A percentile compares a stretch with the other conserved stretches of the same genome.
These are phyloP conservation scores for Furnarius figulus DNA, from an alignment of 2,113 vertebrate species.

Conservation along the genomic window DNA sequence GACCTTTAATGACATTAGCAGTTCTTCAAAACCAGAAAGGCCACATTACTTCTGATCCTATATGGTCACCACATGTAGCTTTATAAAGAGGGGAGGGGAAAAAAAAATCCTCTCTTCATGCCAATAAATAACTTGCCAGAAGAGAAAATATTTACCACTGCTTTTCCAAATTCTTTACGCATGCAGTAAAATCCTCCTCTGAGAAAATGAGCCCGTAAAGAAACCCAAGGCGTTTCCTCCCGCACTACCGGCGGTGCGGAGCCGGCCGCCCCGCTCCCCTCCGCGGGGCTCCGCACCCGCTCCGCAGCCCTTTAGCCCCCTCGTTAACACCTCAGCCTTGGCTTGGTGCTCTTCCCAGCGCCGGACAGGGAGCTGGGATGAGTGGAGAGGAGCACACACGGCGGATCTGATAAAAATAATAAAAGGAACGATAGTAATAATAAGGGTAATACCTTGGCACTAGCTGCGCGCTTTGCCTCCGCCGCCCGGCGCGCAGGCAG, in stretches of 20 bases:
- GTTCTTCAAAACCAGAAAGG: slow-evolving; percentile 69
- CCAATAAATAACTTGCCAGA: slow-evolving; percentile 67
- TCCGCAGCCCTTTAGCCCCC: neutral
- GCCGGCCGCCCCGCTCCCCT: neutral
- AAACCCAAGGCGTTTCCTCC: slow-evolving; percentile 1
- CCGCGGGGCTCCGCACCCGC: neutral
- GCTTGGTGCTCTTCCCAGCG: neutral
- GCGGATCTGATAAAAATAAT: fast-evolving
- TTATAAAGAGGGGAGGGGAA: neutral
- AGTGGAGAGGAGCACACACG: neutral
- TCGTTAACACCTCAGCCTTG: neutral
- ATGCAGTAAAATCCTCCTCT: slow-evolving; percentile 54
- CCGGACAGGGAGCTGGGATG: neutral
- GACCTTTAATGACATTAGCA: slow-evolving; percentile 73
- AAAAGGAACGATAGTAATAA: neutral
- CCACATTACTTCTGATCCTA: slow-evolving; percentile 57
- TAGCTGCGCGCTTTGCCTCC: neutral
- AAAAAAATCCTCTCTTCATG: slow-evolving; percentile 4
- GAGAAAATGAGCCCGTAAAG: slow-evolving; percentile 67
- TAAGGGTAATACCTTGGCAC: slow-evolving; percentile 6
- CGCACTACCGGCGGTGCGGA: neutral
- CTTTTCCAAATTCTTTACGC: slow-evolving; percentile 64
- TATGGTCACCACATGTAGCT: slow-evolving; percentile 68
- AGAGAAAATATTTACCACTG: slow-evolving; percentile 70
- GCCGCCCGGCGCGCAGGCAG: neutral